Base-by-base conservation (phyloP, 2,888 invertebrate species). In the Phortica okadai region DNA sequence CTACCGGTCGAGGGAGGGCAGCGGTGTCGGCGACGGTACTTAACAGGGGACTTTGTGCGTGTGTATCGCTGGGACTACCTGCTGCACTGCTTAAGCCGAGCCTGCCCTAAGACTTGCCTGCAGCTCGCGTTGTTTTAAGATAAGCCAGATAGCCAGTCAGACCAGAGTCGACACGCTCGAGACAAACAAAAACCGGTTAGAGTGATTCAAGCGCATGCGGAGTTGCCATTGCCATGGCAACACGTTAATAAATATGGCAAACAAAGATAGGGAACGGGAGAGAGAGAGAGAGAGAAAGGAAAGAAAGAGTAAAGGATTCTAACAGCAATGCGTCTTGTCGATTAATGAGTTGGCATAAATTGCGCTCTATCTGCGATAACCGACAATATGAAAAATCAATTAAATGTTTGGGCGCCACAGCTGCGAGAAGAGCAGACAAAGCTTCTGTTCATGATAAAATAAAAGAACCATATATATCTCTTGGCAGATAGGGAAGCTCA, bases 211-310 rank as follows among this genome's bases (percentile, higher is more conserved):
- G 81, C 81, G 77, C 77, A 70, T 62, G 69, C 73, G 64, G 56
- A 64, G 66, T 56, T 59, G 72, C 76, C 59, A 81, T 83, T 82
- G 82, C 82, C 79, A 86, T 85, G 85, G 86, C 82, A 87, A 88
- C 87, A n/a, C 70, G 14, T 42, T 8, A 14, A 59, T 21, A 59
- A 16, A 59, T 16, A 59, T 16, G 16, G 14, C 16, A 10, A 59
- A 59, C 7, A 21, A 16, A 14, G 59, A n/a, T 11, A 59, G 1
- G 59, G 21, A 59, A 59, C 3, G 7, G 2, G 59, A 10, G 21
- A 59, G 7, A 21, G 16, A 16, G 14, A 59, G 59, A n/a, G 14
- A 7, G 21, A 59, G 16, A 4, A 8, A n/a, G 7, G 59, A 16
- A 59, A 59, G 16, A 59, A 10, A 59, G 21, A 59, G 14, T 7